Evolutionary conservation across 2,888 invertebrate species (phyloP).

Genomic region (Druceiella hillmani): DNA sequence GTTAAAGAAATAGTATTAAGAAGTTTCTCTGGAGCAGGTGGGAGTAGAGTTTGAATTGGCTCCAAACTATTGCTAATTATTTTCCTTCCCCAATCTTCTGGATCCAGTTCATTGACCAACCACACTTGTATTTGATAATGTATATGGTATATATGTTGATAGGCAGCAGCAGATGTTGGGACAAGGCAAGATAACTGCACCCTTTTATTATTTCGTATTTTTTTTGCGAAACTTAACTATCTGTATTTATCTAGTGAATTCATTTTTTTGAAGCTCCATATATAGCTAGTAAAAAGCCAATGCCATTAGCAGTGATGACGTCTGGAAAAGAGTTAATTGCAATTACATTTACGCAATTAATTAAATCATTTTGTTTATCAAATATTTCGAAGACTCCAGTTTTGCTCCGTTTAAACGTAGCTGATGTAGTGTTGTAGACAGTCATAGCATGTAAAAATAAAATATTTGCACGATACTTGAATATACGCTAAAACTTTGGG

Average conservation of each 20-base stretch:
- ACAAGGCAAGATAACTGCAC: too few species aligned
- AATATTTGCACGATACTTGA: too few species aligned
- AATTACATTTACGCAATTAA: too few species aligned
- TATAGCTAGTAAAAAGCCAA: slow-evolving; percentile 26
- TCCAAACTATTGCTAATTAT: too few species aligned
- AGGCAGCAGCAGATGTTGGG: too few species aligned
- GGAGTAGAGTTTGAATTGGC: slow-evolving; percentile 21
- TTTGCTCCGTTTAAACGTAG: slow-evolving; percentile 18
- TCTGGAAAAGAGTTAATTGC: slow-evolving; percentile 22
- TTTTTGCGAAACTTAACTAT: slow-evolving; percentile 24
- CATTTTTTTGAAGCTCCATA: slow-evolving; percentile 25
- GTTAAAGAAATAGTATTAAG: slow-evolving; percentile 26
- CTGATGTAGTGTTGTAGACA: slow-evolving; percentile 20
- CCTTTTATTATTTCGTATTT: slow-evolving; percentile 7
- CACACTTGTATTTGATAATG: slow-evolving; percentile 24
- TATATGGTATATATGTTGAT: slow-evolving; percentile 26
- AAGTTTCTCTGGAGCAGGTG: slow-evolving; percentile 25
- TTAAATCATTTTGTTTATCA: too few species aligned
- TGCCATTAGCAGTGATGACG: slow-evolving; percentile 23
- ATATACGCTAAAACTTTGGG: too few species aligned
- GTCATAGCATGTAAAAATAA: slow-evolving; percentile 12
- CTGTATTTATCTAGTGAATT: slow-evolving; percentile 23
- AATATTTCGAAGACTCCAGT: too few species aligned
- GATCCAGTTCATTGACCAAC: slow-evolving; percentile 16
- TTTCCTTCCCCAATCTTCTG: slow-evolving; percentile 27